Percentiles rank a stretch among this genome's conserved stretches.
Evolutionary conservation across 2,797 vertebrate genomes (phyloP).

Genomic region (Parambassis ranga): DNA sequence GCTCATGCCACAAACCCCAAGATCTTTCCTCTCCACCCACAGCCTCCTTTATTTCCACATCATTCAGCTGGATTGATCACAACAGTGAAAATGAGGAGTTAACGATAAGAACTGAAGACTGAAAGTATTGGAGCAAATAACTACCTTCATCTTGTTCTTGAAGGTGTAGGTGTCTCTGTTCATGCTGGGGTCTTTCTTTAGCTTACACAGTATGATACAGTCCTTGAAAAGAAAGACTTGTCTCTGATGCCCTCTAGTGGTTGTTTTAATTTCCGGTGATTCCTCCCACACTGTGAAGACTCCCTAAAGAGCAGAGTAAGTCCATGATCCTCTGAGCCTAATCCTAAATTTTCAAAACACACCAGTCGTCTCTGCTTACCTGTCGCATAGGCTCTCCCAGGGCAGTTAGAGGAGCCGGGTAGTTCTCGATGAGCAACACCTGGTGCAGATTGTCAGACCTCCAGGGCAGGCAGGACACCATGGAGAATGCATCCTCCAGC

Average conservation of each 20-base stretch:
- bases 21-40: slow-evolving; percentile 91
- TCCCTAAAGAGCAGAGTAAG: slow-evolving; percentile 75
- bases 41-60: slow-evolving; percentile 89
- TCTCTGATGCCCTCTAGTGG: slow-evolving; percentile 94
- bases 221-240: slow-evolving; percentile 95
- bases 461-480: slow-evolving; percentile 89
- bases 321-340: too few relatives aligned
- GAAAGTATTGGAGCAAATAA: neutral
- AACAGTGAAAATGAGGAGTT: neutral
- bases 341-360: neutral
- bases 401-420: slow-evolving; percentile 90
- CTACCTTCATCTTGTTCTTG: slow-evolving; percentile 99
- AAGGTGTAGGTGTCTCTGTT: slow-evolving; percentile 89
- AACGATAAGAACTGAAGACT: neutral
- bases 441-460: slow-evolving; percentile 93
- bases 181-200: slow-evolving; percentile 84
- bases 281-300: slow-evolving; percentile 96
- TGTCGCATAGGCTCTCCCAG: slow-evolving; percentile 94
- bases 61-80: slow-evolving; percentile 81
- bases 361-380: slow-evolving; percentile 65
- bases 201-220: slow-evolving; percentile 92
- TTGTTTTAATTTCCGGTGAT: slow-evolving; percentile 86
- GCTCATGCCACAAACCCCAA: slow-evolving; percentile 94
- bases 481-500: slow-evolving; percentile 90
- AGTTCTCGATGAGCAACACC: slow-evolving; percentile 93